Base-by-base conservation (phyloP, 2,888 invertebrate species). In the Dasypogon diadema region DNA sequence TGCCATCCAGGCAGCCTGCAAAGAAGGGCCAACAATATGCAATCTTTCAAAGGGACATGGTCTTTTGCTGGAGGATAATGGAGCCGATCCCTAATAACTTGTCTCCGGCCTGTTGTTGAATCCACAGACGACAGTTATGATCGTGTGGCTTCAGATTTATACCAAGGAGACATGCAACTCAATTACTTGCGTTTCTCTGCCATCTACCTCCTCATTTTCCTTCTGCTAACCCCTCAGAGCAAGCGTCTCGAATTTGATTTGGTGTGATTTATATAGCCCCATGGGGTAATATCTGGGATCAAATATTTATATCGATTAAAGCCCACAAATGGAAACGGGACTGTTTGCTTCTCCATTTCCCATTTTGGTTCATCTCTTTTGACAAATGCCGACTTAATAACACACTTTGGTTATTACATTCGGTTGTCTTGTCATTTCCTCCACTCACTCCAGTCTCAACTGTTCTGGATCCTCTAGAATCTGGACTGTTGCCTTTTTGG, bases 281-380 rank as follows among this genome's bases (percentile, higher is more conserved):
- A 75, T 75, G 75, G 68, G 75, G 75, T 75, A 75, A 75, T 58
- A 68, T 68, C 56, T 30, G 48, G 65, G 68, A 75, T 75, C 75
- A 75, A 68, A 75, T 75, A 75, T 75, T 75, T 75, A 75, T 75
- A 70, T 75, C 75, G 75, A 75, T 75, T 68, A 75, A 75, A 26
- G 46, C 46, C 54, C 75, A 65, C 63, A 65, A 65, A 65, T 63
- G 34, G 30, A 51, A 74, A 68, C 48, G 26, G 46, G 34, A 18
- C 58, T 74, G 58, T 51, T 14, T 60, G 58, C 58, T 42, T 74
- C 70, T 70, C 70, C 70, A 70, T 70, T n/a, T 70, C 65, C 16
- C 46, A 42, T 73, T 73, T 58, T 37, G 48, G 48, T 34, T 60
- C 51, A 48, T 58, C 16, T 42, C 75, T 75, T 75, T 75, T 75